Evolutionary conservation across 1,140 invertebrate genomes (phyloP).

Genomic region (Mylabris phalerata): DNA sequence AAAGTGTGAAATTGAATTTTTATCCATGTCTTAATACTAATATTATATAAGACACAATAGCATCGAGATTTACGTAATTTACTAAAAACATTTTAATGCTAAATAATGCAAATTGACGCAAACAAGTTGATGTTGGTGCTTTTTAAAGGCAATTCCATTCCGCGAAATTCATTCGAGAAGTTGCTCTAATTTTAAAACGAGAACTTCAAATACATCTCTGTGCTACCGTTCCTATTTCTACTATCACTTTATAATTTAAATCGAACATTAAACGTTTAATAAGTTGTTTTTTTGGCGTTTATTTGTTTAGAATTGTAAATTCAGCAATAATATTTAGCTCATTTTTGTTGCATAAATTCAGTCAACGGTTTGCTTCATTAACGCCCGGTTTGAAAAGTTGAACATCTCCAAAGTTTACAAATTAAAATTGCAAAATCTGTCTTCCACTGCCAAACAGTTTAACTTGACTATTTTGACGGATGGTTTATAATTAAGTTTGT

Average conservation of each 20-base stretch:
- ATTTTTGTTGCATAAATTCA: not conserved
- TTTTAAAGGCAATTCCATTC: constrained; percentile 18
- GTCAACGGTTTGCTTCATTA: constrained; percentile 20
- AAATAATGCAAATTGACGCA: constrained; percentile 22
- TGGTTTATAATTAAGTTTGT: constrained; percentile 24
- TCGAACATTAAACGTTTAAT: too few species aligned
- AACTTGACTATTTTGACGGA: constrained; percentile 21
- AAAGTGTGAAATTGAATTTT: constrained; percentile 14
- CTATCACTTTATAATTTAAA: constrained; percentile 1
- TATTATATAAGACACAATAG: constrained; percentile 16
- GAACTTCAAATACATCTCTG: constrained; percentile 1
- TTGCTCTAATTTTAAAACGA: constrained; percentile 8
- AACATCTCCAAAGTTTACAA: constrained; percentile 23
- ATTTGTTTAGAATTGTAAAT: too few species aligned
- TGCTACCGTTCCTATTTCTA: not conserved
- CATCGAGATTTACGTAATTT: constrained; percentile 17
- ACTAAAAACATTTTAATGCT: constrained; percentile 19
- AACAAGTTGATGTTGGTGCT: constrained; percentile 19
- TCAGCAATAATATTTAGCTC: too few species aligned
- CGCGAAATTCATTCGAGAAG: constrained; percentile 18
- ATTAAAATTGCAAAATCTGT: constrained; percentile 25
- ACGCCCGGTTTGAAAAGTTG: constrained; percentile 16
- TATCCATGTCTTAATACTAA: constrained; percentile 11
- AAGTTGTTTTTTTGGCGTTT: too few species aligned
- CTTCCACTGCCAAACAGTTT: constrained; percentile 21